Evolutionary conservation across 2,797 vertebrate species (phyloP), one percentile per base, ranked within the genome.

Genomic region (Myripristis murdjan): DNA sequence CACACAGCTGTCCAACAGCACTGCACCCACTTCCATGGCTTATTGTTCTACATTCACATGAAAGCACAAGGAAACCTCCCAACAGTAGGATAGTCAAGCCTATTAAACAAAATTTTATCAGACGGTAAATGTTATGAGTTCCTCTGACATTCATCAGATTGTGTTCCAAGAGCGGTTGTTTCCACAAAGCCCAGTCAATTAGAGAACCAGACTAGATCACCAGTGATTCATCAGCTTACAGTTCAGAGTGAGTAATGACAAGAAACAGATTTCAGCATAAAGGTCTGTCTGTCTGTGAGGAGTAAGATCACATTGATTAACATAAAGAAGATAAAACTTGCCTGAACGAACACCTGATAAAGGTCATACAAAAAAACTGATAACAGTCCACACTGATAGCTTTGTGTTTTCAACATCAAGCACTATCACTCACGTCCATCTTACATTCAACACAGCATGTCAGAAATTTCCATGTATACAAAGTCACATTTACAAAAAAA

Each of bases 1-100:
- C 80, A 56, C 84, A 90, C 92, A 93, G 91, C 91, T 93, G 93
- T 91, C 88, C 84, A 79, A 82, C 87, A 91, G 90, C 87, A 86
- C 86, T 77, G 75, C 81, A 59, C 70, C 83, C 67, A 75, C 79
- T 86, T 87, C 84, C 83, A 75, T 53, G 62, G 61, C 77, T 91
- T 78, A 93, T 93, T 93, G 92, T 93, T 93, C 81, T 79, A 43
- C 54, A 37, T 24, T 31, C 52, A 85, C 85, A 85, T 87, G 64
- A 86, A 89, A 85, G 74, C 43, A 10, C 41, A 57, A 62, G 62
- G 65, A 72, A 76, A 68, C 47, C 66, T 68, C 55, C 44, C 64
- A 57, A 28, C 71, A 75, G 43, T 39, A 44, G 58, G 62, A 75
- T 66, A 76, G 64, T 59, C n/a, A 60, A 15, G 35, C 58, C 70